Evolutionary conservation across 2,888 invertebrate genomes (phyloP), one percentile per base, ranked within the genome.

Genomic region (Lissonota sp.): DNA sequence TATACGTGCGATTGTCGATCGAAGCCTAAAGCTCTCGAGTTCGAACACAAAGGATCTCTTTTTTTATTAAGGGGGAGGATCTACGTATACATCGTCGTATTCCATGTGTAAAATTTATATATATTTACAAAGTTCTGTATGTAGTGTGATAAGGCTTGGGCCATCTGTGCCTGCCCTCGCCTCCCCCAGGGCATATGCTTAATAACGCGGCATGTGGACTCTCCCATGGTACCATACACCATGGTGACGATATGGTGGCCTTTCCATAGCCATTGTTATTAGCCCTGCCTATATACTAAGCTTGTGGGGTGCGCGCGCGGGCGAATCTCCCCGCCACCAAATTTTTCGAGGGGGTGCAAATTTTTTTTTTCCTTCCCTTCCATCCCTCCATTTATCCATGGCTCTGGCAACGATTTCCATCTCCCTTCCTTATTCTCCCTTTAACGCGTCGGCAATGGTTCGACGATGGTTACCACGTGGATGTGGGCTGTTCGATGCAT

Each of bases 101-200:
- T 40, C 26, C 51, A 40, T 16, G 40, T 51, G 12, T 63, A 37
- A 12, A 14, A 5, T 40, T 26, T 7, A 40, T 63, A 12, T 62
- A 8, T 63, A 63, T 46, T 53, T 75, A 46, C 4, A 73, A 58
- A 60, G 63, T 73, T 37, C 46, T 8, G 14, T 26, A 26, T 26
- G 26, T 67, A 79, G 76, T 55, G 85, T 87, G 88, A 89, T 88
- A 89, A 89, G 87, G 87, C 83, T n/a, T n/a, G 71, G 37, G 69
- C 70, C 83, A 83, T 81, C 81, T 83, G 83, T 75, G 80, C 66
- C 77, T 64, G 74, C 62, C 78, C 72, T 67, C 70, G 72, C 69
- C 78, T 75, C 58, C 72, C 71, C 69, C 79, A 58, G 83, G 84
- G 87, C 89, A 90, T 89, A 90, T 90, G 89, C 88, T 87, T 87